Conservation (phyloP, 2,797 vertebrate genomes). For the Setipinna tenuifilis region DNA sequence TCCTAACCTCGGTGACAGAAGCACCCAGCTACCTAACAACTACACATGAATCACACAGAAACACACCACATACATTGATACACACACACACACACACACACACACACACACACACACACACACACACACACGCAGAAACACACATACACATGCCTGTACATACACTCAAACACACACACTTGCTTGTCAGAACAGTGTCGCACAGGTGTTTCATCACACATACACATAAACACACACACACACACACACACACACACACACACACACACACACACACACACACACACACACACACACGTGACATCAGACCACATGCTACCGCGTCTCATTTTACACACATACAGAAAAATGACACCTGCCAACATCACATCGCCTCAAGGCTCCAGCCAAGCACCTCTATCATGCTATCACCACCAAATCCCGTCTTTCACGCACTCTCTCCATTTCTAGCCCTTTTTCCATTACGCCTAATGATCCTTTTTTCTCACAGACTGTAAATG, state of each 20-base stretch:
- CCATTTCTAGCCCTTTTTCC: background rate
- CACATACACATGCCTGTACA: background rate
- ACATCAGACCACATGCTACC: conserved; percentile 55
- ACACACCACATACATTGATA: background rate
- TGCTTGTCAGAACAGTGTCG: too few species aligned
- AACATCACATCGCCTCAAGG: conserved; percentile 52
- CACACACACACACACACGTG: conserved; percentile 52
- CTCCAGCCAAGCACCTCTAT: background rate
- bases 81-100: background rate
- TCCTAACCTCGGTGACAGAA: background rate
- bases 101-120: background rate
- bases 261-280: conserved; percentile 23
- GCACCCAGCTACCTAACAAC: background rate
- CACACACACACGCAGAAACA: background rate
- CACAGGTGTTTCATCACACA: background rate
- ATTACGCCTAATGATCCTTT: background rate
- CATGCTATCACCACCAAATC: background rate
- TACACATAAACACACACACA: conserved; percentile 12
- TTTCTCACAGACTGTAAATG: background rate
- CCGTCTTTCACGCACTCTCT: background rate
- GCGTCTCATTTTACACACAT: conserved; percentile 61
- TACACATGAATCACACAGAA: conserved; percentile 17
- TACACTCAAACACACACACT: background rate
- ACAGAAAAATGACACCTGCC: conserved; percentile 50
- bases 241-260: conserved; percentile 34